phyloP scores from a whole-genome alignment of 2,888 invertebrate species.

The Drosophila nr. perissopoda region DNA sequence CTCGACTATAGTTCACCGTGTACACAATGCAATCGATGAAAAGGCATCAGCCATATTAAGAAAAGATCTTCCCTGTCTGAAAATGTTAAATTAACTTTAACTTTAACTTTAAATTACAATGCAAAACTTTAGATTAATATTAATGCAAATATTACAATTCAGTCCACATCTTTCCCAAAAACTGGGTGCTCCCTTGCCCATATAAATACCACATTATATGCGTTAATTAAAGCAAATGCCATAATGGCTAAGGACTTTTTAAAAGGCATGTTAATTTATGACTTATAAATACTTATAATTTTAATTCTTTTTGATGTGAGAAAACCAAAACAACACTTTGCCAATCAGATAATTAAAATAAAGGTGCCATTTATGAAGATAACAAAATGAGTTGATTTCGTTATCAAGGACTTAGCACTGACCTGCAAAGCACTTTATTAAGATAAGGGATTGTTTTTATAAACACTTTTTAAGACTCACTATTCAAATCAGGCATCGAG shows the following conservation, averaged over 20 bases:
- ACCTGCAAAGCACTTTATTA: neutral
- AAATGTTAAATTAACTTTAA: neutral
- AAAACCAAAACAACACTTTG: neutral
- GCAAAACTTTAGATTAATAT: neutral
- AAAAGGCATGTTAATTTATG: too few species aligned
- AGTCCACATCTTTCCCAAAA: too few species aligned
- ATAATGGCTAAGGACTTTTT: neutral
- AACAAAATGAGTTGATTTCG: neutral
- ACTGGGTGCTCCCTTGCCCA: neutral
- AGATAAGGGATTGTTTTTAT: neutral
- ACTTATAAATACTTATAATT: neutral
- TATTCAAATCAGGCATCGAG: conserved; percentile 80
- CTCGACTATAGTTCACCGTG: conserved; percentile 19
- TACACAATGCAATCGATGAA: neutral
- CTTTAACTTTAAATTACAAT: neutral
- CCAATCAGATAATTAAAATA: neutral
- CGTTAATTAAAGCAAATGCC: too few species aligned
- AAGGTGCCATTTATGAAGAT: neutral
- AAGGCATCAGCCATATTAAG: neutral
- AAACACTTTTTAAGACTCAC: conserved; percentile 61
- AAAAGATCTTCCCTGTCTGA: neutral
- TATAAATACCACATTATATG: neutral
- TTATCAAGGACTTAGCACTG: neutral
- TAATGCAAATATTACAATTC: neutral
- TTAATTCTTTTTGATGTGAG: neutral